Conservation (phyloP, 1,140 invertebrate genomes). For the Saccostrea cuccullata region DNA sequence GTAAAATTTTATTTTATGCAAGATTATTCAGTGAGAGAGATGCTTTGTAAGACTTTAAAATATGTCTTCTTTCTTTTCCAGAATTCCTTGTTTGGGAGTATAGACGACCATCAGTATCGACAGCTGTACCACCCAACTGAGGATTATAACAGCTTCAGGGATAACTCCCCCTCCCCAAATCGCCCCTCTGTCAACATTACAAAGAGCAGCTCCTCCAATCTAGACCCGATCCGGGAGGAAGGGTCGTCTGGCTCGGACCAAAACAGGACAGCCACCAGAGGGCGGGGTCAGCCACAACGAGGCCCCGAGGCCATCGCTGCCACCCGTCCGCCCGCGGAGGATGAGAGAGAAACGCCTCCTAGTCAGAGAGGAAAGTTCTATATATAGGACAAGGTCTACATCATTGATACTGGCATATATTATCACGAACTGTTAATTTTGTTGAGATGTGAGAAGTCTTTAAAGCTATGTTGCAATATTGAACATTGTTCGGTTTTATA, state of each 20-base stretch:
- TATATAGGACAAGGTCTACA: slow-evolving; percentile 42
- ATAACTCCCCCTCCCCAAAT: slow-evolving; percentile 57
- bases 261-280: neutral
- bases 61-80: slow-evolving; percentile 10
- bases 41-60: no score
- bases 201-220: slow-evolving; percentile 56
- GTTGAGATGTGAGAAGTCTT: neutral
- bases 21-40: no score
- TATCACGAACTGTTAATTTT: neutral
- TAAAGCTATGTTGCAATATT: neutral
- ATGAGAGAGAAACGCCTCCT: slow-evolving; percentile 49
- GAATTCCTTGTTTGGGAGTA: slow-evolving; percentile 69
- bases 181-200: slow-evolving; percentile 42
- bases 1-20: no score
- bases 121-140: slow-evolving; percentile 73
- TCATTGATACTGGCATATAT: neutral
- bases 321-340: neutral
- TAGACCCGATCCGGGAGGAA: slow-evolving; percentile 68
- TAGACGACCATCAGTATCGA: slow-evolving; percentile 71
- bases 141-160: slow-evolving; percentile 65
- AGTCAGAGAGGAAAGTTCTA: slow-evolving; percentile 64
- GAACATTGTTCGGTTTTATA: neutral
- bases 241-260: neutral
- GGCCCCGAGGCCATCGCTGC: neutral
- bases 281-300: neutral